Base-by-base conservation (phyloP, 2,888 invertebrate genomes). In the Eristalinus aeneus region DNA sequence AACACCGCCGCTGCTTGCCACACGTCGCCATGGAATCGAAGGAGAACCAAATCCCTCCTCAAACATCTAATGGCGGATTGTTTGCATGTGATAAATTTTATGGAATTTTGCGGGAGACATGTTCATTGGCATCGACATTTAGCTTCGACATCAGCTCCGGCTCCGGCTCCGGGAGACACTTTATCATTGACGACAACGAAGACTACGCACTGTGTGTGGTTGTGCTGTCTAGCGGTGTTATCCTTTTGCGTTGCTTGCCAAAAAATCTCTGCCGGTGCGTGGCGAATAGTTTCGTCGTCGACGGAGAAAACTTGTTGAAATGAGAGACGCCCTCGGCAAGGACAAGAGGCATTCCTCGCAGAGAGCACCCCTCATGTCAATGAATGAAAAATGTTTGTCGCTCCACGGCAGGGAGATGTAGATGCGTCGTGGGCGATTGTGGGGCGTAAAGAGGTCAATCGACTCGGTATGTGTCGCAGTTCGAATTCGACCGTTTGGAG, bases 41-140 rank as follows among this genome's bases (percentile, higher is more conserved):
- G 72, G 60, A 64, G 71, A 71, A 61, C 3, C 68, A 74, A 80
- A 80, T 80, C 74, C 68, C 68, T 68, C 32, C 36, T 56, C 61
- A 67, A 27, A 61, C 36, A 36, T 72, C 53, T 67, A 65, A 78
- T 73, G 68, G 73, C 23, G 68, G 80, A 74, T 74, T 80, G 74
- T 73, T 80, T 80, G 80, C 74, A 74, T 80, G 80, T 69, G 74
- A 80, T 80, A 74, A 80, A 80, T 80, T 80, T 80, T 74, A 68
- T 68, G 80, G 74, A 80, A 80, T 74, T 80, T 74, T 73, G 68
- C 46, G 63, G 61, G 23, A 54, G 74, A 74, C 80, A 80, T 74
- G 73, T 74, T 80, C 79, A 80, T 69, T 80, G 80, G 80, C 74
- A 74, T 69, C 46, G 46, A n/a, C 60, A 20, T 58, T 46, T 65